phyloP scores from a whole-genome alignment of 2,797 vertebrate species.

The Masticophis lateralis region DNA sequence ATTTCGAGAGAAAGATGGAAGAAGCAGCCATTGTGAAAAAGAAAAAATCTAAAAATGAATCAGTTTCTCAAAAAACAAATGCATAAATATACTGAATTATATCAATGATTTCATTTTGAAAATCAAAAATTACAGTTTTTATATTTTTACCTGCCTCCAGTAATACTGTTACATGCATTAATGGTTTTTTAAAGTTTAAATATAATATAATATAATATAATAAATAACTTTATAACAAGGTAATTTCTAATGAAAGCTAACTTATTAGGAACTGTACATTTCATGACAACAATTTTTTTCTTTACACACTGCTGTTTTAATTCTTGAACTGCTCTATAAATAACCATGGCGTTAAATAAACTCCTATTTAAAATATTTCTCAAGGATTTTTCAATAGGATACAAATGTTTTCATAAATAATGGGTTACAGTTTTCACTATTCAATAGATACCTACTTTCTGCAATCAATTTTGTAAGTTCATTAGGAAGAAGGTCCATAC shows the following conservation, averaged over 20 bases:
- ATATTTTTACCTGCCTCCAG: neutral
- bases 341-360: constrained; percentile 1
- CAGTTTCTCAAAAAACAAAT: neutral
- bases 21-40: constrained; percentile 54
- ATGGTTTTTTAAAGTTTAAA: neutral
- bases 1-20: constrained; percentile 61
- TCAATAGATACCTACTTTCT: neutral
- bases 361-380: neutral
- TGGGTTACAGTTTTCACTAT: neutral
- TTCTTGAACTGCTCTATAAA: neutral
- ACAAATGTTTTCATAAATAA: neutral
- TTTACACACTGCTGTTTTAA: neutral
- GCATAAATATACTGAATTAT: neutral
- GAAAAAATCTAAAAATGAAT: constrained; percentile 30
- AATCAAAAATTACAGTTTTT: neutral
- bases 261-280: neutral
- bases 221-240: neutral
- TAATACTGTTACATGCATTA: neutral
- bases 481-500: neutral
- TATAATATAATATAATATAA: neutral
- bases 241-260: neutral
- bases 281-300: neutral
- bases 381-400: neutral
- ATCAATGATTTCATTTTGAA: neutral
- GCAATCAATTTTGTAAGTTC: neutral